These are phyloP conservation scores for Thysanoteuthis rhombus DNA, from an alignment of 2,888 invertebrate genomes.

Conservation along the genomic window DNA sequence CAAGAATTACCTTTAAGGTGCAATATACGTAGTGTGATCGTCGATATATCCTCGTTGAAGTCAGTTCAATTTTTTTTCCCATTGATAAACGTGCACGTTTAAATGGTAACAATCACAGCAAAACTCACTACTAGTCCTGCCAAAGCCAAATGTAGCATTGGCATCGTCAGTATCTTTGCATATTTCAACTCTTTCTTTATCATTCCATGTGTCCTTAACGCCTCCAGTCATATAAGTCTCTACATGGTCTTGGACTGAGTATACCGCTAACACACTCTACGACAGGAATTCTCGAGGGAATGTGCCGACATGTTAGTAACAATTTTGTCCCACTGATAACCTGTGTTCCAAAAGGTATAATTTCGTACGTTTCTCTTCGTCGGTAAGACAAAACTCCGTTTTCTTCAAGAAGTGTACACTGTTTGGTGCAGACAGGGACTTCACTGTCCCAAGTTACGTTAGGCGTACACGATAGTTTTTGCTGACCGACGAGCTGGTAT, in stretches of 20 bases:
- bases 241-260: background rate
- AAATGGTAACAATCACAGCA: no score
- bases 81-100: no score
- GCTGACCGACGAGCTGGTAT: background rate
- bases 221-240: background rate
- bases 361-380: background rate
- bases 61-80: no score
- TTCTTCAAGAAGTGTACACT: background rate
- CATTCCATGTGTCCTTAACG: no score
- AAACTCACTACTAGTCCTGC: no score
- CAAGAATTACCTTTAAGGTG: no score
- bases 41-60: no score
- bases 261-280: background rate
- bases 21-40: no score
- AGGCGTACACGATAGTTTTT: background rate
- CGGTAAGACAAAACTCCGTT: background rate
- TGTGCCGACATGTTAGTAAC: background rate
- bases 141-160: no score
- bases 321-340: background rate
- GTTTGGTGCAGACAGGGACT: background rate
- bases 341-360: background rate
- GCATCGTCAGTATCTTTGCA: no score
- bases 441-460: background rate
- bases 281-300: background rate
- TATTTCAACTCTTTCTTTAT: no score